Conservation (phyloP, 2,113 vertebrate genomes). For the Marcusenius ussheri region DNA sequence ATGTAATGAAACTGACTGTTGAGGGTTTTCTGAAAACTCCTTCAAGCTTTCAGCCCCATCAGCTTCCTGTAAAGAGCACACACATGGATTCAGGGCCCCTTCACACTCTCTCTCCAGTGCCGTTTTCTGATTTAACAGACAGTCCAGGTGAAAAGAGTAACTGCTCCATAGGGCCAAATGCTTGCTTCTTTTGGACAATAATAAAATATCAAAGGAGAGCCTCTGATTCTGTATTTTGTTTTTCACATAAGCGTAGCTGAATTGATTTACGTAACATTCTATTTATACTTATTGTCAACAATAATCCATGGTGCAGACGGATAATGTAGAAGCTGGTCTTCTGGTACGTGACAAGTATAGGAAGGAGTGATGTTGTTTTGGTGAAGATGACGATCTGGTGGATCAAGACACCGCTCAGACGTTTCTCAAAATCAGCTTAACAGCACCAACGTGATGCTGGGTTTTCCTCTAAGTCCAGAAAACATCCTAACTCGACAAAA, state of each 20-base stretch:
- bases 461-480: not conserved
- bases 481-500: not conserved
- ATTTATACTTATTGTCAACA: not conserved
- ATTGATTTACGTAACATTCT: not conserved
- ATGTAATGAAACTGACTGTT: not conserved
- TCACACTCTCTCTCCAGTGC: not conserved
- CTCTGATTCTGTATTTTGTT: not conserved
- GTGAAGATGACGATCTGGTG: not conserved
- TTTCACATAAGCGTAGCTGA: not conserved
- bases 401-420: not conserved
- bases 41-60: not conserved
- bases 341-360: not conserved
- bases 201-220: not conserved
- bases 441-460: not conserved
- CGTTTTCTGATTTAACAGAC: not conserved
- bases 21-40: not conserved
- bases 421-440: not conserved
- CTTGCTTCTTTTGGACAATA: not conserved
- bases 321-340: not conserved
- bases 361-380: not conserved
- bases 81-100: not conserved
- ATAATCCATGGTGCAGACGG: not conserved
- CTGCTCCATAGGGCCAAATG: not conserved
- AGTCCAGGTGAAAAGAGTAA: not conserved
- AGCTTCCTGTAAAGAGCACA: not conserved